Evolutionary conservation across 1,140 invertebrate species (phyloP), one percentile per base, ranked within the genome.

Genomic region (Kradibia gibbosae): DNA sequence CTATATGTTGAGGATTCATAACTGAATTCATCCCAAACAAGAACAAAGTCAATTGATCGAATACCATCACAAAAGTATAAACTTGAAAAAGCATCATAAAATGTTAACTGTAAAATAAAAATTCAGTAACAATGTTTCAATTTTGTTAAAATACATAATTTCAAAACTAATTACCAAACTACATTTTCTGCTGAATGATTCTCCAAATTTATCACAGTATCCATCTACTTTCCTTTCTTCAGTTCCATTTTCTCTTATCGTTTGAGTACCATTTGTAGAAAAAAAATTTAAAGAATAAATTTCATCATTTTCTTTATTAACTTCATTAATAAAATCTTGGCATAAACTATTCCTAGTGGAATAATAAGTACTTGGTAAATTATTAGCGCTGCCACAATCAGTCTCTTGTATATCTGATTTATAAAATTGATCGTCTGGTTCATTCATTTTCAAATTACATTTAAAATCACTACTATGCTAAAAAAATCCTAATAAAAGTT

Each of bases 21-120:
- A 39, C 87, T 74, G 72, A 86, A 87, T 42, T 89, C 90, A 88
- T 95, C 93, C 93, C 95, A 96, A 17, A 95, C 95, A 70, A 97
- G 86, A 77, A 96, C 93, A 92, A 95, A 97, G 89, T 96, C 95
- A 84, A 96, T 94, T 3, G 94, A 94, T 31, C 94, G 91, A 1
- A 93, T 88, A 5, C 93, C 93, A 88, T 96, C 95, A 62, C 91
- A 91, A 87, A 96, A 95, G 78, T 92, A 94, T 80, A 95, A 86
- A 82, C 85, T 89, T 20, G 83, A 86, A 3, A 55, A 74, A 53
- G 82, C 48, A 62, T 81, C 75, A 34, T 67, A 76, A 72, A 75
- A 72, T 50, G 67, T 71, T 76, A 8, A 55, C 75, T 81, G 17
- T 8, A 77, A 77, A 53, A 70, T 36, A 60, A 45, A 60, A 48